These are phyloP conservation scores for Aeoliscus strigatus DNA, from an alignment of 2,797 vertebrate species.

Conservation along the genomic window DNA sequence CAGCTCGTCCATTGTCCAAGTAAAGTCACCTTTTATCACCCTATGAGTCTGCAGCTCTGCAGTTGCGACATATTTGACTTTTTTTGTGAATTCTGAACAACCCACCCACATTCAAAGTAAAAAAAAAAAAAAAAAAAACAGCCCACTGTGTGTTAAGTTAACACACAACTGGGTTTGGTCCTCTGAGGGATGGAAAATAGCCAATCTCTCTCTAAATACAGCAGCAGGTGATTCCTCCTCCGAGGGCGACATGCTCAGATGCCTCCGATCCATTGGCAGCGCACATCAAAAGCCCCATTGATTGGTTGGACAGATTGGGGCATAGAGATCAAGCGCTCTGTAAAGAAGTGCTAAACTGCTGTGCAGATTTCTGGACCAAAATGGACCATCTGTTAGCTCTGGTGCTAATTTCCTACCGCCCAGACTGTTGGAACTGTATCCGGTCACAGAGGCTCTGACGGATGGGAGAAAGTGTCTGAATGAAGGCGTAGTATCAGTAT, in stretches of 20 bases:
- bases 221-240: slow-evolving; percentile 65
- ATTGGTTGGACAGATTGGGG: slow-evolving; percentile 72
- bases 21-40: no score
- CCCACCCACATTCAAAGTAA: no score
- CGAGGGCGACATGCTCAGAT: slow-evolving; percentile 48
- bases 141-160: slow-evolving; percentile 1
- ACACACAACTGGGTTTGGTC: slow-evolving; percentile 8
- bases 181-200: slow-evolving; percentile 32
- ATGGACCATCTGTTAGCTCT: slow-evolving; percentile 72
- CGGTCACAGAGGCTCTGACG: slow-evolving; percentile 4
- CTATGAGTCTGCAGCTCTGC: no score
- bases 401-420: slow-evolving; percentile 61
- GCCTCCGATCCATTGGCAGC: slow-evolving; percentile 55
- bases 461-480: slow-evolving; percentile 1
- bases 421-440: slow-evolving; percentile 45
- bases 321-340: slow-evolving; percentile 74
- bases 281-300: slow-evolving; percentile 68
- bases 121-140: slow-evolving; percentile 1
- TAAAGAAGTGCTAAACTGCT: slow-evolving; percentile 75
- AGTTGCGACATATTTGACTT: no score
- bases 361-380: slow-evolving; percentile 62
- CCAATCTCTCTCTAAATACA: slow-evolving; percentile 47
- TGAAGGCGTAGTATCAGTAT: neutral
- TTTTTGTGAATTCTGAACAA: no score
- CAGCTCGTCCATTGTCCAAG: no score